Evolutionary conservation across 2,888 invertebrate species (phyloP).

Genomic region (Periphyllus acericola): DNA sequence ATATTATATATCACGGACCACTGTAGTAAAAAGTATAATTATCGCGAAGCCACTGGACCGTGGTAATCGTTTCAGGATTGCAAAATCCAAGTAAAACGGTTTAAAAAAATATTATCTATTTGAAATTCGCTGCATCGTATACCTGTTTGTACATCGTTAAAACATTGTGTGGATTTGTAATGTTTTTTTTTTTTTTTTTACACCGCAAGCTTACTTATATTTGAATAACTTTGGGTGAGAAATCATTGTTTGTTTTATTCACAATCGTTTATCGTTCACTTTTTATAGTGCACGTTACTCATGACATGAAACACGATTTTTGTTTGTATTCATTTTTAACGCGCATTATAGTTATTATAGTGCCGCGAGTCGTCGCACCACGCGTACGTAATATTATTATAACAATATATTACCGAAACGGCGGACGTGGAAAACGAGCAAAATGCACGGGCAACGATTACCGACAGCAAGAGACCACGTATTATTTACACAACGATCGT

Average conservation of each 20-base stretch:
- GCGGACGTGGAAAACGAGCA: background rate
- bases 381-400: background rate
- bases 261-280: background rate
- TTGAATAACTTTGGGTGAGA: background rate
- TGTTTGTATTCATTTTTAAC: background rate
- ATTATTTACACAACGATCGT: background rate
- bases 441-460: background rate
- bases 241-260: background rate
- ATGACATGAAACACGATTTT: too few species aligned
- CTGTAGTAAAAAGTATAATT: background rate
- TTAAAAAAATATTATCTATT: background rate
- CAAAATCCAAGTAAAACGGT: too few species aligned
- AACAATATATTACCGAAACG: background rate
- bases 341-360: background rate
- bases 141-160: too few species aligned
- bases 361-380: background rate
- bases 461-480: background rate
- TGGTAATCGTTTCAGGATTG: too few species aligned
- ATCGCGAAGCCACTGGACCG: background rate
- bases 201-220: background rate
- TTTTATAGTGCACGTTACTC: too few species aligned
- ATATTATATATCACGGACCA: background rate
- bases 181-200: too few species aligned
- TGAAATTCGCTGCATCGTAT: background rate
- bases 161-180: too few species aligned